Percentiles rank a stretch among this genome's conserved stretches.
phyloP scores from a whole-genome alignment of 2,797 vertebrate species.

The Helostoma temminkii region DNA sequence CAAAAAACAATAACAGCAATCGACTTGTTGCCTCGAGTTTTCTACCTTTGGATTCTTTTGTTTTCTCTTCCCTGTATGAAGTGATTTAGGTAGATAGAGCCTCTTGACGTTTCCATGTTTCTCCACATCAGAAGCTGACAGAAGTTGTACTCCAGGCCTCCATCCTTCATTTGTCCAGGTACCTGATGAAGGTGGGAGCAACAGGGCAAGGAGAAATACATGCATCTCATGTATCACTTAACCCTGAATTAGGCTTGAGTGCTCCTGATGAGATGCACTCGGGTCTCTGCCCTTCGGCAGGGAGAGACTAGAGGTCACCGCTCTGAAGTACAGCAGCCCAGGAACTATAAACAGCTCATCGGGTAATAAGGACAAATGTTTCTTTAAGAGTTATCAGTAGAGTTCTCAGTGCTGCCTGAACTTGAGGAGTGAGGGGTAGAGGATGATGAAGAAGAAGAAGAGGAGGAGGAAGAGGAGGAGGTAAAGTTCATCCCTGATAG shows the following conservation, averaged over 20 bases:
- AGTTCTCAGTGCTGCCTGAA: conserved; percentile 94
- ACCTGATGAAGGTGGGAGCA: conserved; percentile 70
- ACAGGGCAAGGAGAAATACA: conserved; percentile 63
- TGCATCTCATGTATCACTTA: conserved; percentile 63
- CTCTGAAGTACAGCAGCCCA: conserved; percentile 57
- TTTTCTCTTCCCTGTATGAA: conserved; percentile 59
- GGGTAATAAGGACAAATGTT: conserved; percentile 37
- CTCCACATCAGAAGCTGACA: conserved; percentile 66
- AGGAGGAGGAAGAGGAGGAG: conserved; percentile 91
- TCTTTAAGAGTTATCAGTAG: conserved; percentile 94
- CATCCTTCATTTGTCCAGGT: conserved; percentile 62
- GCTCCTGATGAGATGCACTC: conserved; percentile 57
- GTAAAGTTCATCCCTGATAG: conserved; percentile 96
- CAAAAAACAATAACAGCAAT: conserved; percentile 25
- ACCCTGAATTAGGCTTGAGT: conserved; percentile 59
- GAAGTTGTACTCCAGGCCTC: conserved; percentile 58
- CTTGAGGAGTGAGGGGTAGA: conserved; percentile 86
- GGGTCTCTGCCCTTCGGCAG: conserved; percentile 48
- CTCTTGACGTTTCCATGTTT: conserved; percentile 48
- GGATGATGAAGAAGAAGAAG: conserved; percentile 88
- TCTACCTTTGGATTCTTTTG: conserved; percentile 71
- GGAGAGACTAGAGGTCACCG: conserved; percentile 62
- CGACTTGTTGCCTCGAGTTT: conserved; percentile 45
- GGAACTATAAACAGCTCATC: conserved; percentile 60
- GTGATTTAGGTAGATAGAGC: conserved; percentile 48